phyloP scores from a whole-genome alignment of 2,797 vertebrate species.

The Orestias chungarensis region DNA sequence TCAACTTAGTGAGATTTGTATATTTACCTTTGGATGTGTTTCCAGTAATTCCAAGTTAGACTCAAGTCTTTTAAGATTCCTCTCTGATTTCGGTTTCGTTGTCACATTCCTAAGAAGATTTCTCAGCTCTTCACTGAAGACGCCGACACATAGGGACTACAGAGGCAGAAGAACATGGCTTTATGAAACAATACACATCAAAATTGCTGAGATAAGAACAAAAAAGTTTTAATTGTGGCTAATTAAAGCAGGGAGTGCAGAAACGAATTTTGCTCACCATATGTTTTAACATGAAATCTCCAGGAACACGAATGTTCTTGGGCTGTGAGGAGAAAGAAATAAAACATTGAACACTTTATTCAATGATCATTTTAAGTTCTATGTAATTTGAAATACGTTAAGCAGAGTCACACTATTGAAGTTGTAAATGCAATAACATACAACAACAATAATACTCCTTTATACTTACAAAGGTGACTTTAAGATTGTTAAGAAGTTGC shows the following conservation, averaged over 20 bases:
- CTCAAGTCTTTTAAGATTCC: accelerated
- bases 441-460: not conserved
- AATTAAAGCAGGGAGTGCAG: not conserved
- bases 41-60: accelerated
- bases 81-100: accelerated
- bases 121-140: not conserved
- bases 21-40: not conserved
- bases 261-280: conserved; percentile 39
- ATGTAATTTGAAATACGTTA: not conserved
- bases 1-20: not conserved
- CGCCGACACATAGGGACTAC: conserved; percentile 7
- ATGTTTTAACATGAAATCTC: accelerated
- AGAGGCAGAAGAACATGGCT: not conserved
- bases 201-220: not conserved
- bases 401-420: not conserved
- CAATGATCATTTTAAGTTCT: not conserved
- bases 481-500: accelerated
- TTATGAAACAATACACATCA: not conserved
- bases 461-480: conserved; percentile 57
- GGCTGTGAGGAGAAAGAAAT: conserved; percentile 23
- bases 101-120: conserved; percentile 8
- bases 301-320: accelerated
- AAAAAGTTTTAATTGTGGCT: not conserved
- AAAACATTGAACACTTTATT: not conserved
- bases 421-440: not conserved